Evolutionary conservation across 2,113 vertebrate species (phyloP), one percentile per base, ranked within the genome.

Genomic region (Bucco capensis): DNA sequence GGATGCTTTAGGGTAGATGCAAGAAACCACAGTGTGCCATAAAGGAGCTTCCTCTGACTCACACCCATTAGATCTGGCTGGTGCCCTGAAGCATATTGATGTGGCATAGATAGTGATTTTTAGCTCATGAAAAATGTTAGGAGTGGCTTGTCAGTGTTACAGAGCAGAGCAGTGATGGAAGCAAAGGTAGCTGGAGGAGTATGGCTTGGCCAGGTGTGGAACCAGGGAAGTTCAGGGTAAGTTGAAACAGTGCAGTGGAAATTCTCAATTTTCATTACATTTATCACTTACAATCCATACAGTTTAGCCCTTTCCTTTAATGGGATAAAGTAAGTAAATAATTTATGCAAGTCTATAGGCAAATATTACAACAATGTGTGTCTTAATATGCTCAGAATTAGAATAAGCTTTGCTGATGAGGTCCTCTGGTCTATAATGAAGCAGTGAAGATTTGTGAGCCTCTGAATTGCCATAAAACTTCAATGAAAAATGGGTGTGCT

Each of bases 341-440:
- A 66, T 76, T 94, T 90, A 28, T 19, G 14, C 57, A 85, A 65
- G 58, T 76, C 62, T 19, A n/a, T 76, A 57, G 81, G 66, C 84
- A 93, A 88, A 92, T 81, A 75, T 82, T 92, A 23, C 27, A 81
- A 22, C 82, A 89, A 72, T 18, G 23, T 61, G 28, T 51, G 53
- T 51, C 70, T 72, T 76, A 72, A 93, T 94, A 93, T 89, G 54
- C 87, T 91, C 46, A 83, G 84, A 94, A 85, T 83, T 84, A 92
- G 84, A 89, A 76, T 87, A 85, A 73, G 37, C 25, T 73, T 89
- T 94, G 31, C 49, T 92, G 35, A 72, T 76, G 89, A 76, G 71
- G 72, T 95, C 74, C 69, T 87, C 37, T 3, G 17, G 38, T 60
- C 64, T 83, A 0, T 86, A 25, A 24, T 28, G 50, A 64, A 83